Percentiles rank a stretch among this genome's conserved stretches.
These are phyloP conservation scores for Tamias sibiricus DNA, from an alignment of 2,113 vertebrate genomes.

Conservation along the genomic window DNA sequence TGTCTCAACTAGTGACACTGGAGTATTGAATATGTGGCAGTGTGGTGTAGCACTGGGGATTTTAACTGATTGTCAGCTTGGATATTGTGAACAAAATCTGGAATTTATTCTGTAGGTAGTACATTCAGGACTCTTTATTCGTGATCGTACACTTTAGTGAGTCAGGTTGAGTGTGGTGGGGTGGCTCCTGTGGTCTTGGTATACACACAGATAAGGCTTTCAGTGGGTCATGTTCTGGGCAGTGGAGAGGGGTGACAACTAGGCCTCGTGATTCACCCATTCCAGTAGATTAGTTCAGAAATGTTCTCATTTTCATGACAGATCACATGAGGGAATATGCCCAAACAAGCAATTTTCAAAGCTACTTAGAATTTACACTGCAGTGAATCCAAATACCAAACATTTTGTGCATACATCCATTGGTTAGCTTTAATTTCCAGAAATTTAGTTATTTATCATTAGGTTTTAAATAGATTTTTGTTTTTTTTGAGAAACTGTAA, in stretches of 20 bases:
- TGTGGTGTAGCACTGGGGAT: background rate
- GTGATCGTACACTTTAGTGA: background rate
- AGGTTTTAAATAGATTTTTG: background rate
- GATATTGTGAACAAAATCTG: no score
- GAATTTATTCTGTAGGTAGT: background rate
- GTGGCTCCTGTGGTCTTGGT: background rate
- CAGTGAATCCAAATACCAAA: background rate
- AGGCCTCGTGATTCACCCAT: background rate
- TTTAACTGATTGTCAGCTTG: background rate
- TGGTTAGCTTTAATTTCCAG: background rate
- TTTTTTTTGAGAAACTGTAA: background rate
- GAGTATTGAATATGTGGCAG: rapidly evolving
- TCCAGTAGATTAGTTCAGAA: background rate
- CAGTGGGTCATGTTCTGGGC: no score
- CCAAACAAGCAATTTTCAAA: background rate
- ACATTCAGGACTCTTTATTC: background rate
- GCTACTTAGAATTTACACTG: background rate
- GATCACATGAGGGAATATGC: background rate
- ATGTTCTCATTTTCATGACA: background rate
- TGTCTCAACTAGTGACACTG: background rate
- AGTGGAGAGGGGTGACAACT: background rate
- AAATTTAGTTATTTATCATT: background rate
- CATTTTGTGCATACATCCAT: background rate
- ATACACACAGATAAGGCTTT: background rate
- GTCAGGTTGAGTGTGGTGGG: background rate